Conservation (phyloP, 2,888 invertebrate genomes). For the Philaethria dido region DNA sequence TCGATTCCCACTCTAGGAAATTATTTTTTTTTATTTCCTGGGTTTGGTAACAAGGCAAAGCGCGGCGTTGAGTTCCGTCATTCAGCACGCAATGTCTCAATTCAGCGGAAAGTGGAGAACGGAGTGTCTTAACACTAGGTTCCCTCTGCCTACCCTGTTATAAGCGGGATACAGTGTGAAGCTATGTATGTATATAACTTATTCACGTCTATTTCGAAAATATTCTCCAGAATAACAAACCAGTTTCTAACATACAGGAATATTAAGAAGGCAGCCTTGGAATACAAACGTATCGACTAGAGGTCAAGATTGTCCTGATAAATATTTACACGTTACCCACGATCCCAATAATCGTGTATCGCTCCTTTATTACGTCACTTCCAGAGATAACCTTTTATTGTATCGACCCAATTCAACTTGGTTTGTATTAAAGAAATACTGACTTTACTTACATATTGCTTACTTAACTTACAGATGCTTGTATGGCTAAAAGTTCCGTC, state of each 20-base stretch:
- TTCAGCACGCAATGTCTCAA: too few relatives aligned
- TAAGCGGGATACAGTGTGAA: too few relatives aligned
- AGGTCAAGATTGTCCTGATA: constrained; percentile 13
- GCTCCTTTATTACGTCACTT: constrained; percentile 24
- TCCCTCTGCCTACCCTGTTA: too few relatives aligned
- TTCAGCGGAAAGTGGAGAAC: too few relatives aligned
- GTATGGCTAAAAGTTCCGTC: too few relatives aligned
- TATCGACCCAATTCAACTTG: constrained; percentile 5
- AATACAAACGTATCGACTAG: neutral
- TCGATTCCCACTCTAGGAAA: too few relatives aligned
- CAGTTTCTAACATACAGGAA: neutral
- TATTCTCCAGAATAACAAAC: neutral
- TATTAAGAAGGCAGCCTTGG: neutral
- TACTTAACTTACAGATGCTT: neutral
- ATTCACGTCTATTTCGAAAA: too few relatives aligned
- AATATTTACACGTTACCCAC: constrained; percentile 22
- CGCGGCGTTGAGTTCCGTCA: too few relatives aligned
- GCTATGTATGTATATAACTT: too few relatives aligned
- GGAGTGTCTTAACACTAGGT: too few relatives aligned
- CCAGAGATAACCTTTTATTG: constrained; percentile 18
- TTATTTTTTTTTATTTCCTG: too few relatives aligned
- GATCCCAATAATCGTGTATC: constrained; percentile 21
- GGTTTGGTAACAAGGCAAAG: too few relatives aligned
- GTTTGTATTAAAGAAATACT: neutral
- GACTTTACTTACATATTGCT: constrained; percentile 4